phyloP scores from a whole-genome alignment of 2,113 vertebrate species.

The Catharus bicknelli region DNA sequence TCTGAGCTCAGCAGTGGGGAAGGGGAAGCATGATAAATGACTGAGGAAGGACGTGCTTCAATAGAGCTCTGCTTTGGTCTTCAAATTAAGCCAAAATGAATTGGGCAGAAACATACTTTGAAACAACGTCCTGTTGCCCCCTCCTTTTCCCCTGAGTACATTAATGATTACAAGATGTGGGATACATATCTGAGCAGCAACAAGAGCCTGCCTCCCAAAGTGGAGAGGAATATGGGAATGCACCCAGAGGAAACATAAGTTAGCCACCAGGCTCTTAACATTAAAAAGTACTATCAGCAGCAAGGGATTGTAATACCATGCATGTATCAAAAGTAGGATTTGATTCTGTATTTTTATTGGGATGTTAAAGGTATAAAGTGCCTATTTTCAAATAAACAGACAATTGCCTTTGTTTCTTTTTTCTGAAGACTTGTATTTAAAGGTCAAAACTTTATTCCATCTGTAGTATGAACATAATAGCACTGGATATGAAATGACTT shows the following conservation, averaged over 20 bases:
- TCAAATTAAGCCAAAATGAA: slow-evolving; percentile 67
- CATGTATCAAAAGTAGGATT: not conserved
- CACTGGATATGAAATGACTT: not conserved
- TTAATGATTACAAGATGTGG: slow-evolving; percentile 72
- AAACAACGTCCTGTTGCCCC: slow-evolving; percentile 64
- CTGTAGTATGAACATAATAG: not conserved
- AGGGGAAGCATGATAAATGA: slow-evolving; percentile 51
- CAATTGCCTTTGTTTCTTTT: not conserved
- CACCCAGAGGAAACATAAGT: slow-evolving; percentile 59
- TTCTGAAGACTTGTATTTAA: not conserved
- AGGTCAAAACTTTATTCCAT: not conserved
- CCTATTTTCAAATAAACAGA: not conserved
- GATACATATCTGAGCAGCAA: slow-evolving; percentile 49
- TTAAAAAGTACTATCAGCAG: slow-evolving; percentile 49
- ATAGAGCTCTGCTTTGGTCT: slow-evolving; percentile 61
- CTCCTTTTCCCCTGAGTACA: slow-evolving; percentile 46
- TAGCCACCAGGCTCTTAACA: slow-evolving; percentile 51
- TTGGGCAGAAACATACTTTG: slow-evolving; percentile 70
- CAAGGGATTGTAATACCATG: slow-evolving; percentile 21
- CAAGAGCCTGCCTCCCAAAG: slow-evolving; percentile 21
- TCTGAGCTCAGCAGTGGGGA: slow-evolving; percentile 1
- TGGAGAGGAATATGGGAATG: slow-evolving; percentile 31
- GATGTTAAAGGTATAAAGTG: slow-evolving; percentile 6
- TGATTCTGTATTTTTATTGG: slow-evolving; percentile 22
- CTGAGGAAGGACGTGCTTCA: slow-evolving; percentile 48